Base-by-base conservation (phyloP, 2,113 vertebrate species). In the Grus americana region DNA sequence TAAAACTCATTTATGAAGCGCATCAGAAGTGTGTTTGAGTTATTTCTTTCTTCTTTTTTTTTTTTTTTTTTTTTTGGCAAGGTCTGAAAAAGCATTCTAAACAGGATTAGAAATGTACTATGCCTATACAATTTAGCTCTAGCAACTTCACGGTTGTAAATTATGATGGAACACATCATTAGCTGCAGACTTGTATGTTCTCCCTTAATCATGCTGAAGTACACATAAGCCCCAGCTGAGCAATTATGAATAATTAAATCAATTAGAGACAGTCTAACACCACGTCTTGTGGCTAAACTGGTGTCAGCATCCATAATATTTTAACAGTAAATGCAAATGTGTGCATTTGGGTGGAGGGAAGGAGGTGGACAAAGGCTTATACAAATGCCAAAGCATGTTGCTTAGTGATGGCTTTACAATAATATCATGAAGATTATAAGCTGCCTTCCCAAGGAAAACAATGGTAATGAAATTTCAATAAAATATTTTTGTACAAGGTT, bases 241-340 rank as follows among this genome's bases (percentile, higher is more conserved):
- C 99, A 99, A 99, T 99, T 99, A 99, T 99, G 98, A 98, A 98
- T 99, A 99, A 99, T 99, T 98, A 99, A 99, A 99, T 98, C 98
- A 99, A 99, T 99, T 99, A 99, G 98, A 98, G 98, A 97, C 98
- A 98, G 98, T 96, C 98, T 97, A 97, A 98, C 98, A 97, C 97
- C 96, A 88, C 96, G 97, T 98, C 98, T 98, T 98, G 95, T 95
- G 98, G 98, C 97, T 94, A 94, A 97, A 97, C 93, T 97, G 96
- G 97, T 97, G 98, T 98, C 98, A 98, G 97, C 97, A 98, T 97
- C 98, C 96, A 97, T 98, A 98, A 99, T 98, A 99, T 98, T 99
- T 99, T 98, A 99, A 98, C 98, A 98, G 98, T 98, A 98, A 98
- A 98, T 97, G 98, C 98, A 98, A 98, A 98, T 98, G 92, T 81